phyloP scores from a whole-genome alignment of 1,140 invertebrate species.

The Dreissena rostriformis region DNA sequence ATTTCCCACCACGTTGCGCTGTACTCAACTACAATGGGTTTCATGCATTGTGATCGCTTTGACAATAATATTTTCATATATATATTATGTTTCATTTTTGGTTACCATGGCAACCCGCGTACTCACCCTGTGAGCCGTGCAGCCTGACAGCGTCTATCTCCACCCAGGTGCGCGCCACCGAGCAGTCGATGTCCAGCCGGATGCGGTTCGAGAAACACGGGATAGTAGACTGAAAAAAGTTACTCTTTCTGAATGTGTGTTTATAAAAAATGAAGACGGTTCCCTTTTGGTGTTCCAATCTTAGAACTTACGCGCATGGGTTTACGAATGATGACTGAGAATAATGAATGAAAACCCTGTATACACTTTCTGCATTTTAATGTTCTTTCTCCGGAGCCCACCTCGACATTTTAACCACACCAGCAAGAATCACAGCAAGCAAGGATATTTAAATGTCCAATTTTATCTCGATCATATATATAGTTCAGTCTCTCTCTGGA shows the following conservation, averaged over 20 bases:
- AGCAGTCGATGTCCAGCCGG: conserved; percentile 25
- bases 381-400: background rate
- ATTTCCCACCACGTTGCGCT: no score
- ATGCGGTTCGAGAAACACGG: background rate
- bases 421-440: no score
- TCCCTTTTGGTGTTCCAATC: background rate
- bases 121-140: background rate
- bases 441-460: no score
- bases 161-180: conserved; percentile 14
- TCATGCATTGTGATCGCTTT: no score
- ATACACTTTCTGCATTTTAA: background rate
- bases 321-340: background rate
- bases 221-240: no score
- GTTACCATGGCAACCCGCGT: no score
- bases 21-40: no score
- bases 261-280: background rate
- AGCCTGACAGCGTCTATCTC: conserved; percentile 32
- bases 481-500: no score
- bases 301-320: background rate
- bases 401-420: background rate
- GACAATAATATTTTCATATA: no score
- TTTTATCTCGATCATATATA: no score
- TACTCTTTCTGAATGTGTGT: background rate
- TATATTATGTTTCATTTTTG: no score
- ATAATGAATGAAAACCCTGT: background rate